Base-by-base conservation (phyloP, 2,888 invertebrate genomes). In the Oxystoma pomonae region DNA sequence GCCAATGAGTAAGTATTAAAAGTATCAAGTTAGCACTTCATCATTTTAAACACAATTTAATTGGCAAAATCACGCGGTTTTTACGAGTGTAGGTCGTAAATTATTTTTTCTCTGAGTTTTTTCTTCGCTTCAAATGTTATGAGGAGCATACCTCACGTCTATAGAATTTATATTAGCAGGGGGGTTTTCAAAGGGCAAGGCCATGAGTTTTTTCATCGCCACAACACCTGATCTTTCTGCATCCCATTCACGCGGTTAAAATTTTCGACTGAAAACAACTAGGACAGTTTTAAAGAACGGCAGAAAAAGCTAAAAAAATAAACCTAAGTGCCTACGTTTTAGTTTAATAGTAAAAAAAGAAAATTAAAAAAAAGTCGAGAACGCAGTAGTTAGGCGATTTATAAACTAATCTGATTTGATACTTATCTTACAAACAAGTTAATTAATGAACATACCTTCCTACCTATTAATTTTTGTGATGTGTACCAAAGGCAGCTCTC, bases 51-150 rank as follows among this genome's bases (percentile, higher is more conserved):
- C 35, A 35, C 35, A 35, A 12, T 35, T 61, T 53, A 17, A 57
- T 35, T 57, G 58, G 21, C 60, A 50, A 60, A 60, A 63, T n/a
- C 59, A 60, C 57, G 57, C 20, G 16, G 16, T 22, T 63, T 50
- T 22, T 53, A 22, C 49, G 58, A 59, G 58, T 51, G 18, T 65
- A 52, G 62, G 62, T 59, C 55, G 50, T 59, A 65, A 58, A 51
- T 65, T 7, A 35, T 7, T 35, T 35, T 35, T 35, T 35, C 12
- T 12, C 12, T 7, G 3, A 35, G 12, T 35, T 35, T 35, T 35
- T 35, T 35, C 12, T 12, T 3, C 35, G 12, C 35, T n/a, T n/a
- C n/a, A n/a, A 35, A 12, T 35, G 3, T 35, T 35, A 35, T 35
- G n/a, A 35, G 35, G 35, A 35, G 35, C 35, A 35, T 3, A 35